Evolutionary conservation across 2,113 vertebrate genomes (phyloP).

Genomic region (Cryptomyrus ogoouensis): DNA sequence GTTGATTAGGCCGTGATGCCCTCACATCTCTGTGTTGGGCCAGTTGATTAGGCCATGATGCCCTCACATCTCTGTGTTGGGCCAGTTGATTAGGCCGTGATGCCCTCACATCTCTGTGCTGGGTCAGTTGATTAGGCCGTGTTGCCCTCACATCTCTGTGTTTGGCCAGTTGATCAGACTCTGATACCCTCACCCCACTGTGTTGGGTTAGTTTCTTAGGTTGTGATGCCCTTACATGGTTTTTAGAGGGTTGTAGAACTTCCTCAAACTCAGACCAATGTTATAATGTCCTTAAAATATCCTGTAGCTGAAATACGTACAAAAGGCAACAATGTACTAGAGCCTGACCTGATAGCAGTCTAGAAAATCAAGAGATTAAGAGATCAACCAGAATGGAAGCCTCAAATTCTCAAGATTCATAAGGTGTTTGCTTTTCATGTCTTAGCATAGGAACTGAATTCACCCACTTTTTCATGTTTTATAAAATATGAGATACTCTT

Average conservation of each 20-base stretch:
- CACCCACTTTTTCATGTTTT: not conserved
- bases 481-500: not conserved
- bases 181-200: too few relatives aligned
- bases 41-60: too few relatives aligned
- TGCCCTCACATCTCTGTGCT: not conserved
- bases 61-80: too few relatives aligned
- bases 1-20: too few relatives aligned
- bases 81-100: too few relatives aligned
- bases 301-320: not conserved
- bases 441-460: not conserved
- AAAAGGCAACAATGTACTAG: not conserved
- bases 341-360: not conserved
- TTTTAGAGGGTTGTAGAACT: too few relatives aligned
- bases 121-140: too few relatives aligned
- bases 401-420: not conserved
- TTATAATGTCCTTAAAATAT: not conserved
- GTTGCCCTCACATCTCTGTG: too few relatives aligned
- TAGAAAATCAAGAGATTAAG: too few relatives aligned
- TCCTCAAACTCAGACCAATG: not conserved
- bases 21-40: too few relatives aligned
- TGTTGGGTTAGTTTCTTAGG: too few relatives aligned
- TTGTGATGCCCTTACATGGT: not conserved
- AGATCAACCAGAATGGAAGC: not conserved
- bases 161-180: too few relatives aligned
- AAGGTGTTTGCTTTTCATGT: not conserved